Conservation (phyloP, 1,140 invertebrate genomes). For the Uloborus diversus region DNA sequence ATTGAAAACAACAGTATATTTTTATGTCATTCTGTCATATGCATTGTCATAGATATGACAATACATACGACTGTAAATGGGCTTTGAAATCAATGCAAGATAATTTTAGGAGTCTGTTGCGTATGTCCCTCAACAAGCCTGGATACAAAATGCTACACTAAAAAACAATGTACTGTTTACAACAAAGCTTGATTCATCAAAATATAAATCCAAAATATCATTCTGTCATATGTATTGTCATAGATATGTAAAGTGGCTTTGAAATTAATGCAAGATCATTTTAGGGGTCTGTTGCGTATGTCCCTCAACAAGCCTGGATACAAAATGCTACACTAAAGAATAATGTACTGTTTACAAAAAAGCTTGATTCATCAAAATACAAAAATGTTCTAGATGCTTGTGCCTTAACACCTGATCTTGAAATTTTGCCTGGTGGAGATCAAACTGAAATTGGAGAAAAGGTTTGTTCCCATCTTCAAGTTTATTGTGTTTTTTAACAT, state of each 20-base stretch:
- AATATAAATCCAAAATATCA: no score
- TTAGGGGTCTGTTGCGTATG: conserved; percentile 64
- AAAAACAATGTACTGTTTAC: conserved; percentile 68
- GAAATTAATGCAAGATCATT: no score
- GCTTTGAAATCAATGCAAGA: no score
- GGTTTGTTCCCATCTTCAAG: no score
- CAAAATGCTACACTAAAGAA: conserved; percentile 66
- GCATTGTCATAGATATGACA: no score
- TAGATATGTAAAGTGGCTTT: no score
- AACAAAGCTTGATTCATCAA: conserved; percentile 37
- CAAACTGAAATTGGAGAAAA: conserved; percentile 94
- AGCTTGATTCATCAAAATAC: conserved; percentile 49
- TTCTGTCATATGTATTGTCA: no score
- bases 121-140: no score
- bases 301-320: conserved; percentile 69
- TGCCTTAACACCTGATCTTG: conserved; percentile 58
- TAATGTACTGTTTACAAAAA: conserved; percentile 67
- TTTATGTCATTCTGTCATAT: no score
- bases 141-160: conserved; percentile 68
- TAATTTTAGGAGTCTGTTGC: conserved; percentile 60
- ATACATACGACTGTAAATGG: no score
- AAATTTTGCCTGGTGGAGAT: conserved; percentile 72
- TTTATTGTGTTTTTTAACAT: not conserved
- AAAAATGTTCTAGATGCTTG: conserved; percentile 58
- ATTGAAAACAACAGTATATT: no score